phyloP scores from a whole-genome alignment of 1,140 invertebrate species.

The Anadara kagoshimensis region DNA sequence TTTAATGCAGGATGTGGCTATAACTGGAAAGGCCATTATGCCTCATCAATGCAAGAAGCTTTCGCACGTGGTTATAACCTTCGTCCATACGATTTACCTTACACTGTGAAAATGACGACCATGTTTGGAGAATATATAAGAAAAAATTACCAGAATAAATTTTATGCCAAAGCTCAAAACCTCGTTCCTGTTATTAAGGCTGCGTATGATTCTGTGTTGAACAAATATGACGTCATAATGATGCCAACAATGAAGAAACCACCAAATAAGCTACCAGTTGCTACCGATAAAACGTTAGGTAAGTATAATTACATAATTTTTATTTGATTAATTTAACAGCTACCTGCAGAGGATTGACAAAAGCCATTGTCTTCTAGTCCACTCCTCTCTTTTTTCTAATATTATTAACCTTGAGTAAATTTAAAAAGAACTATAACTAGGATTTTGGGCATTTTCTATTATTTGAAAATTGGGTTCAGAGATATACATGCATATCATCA shows the following conservation, averaged over 20 bases:
- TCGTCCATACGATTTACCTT: slow-evolving; percentile 10
- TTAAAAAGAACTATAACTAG: no score
- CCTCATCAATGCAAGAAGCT: slow-evolving; percentile 14
- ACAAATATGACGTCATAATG: slow-evolving; percentile 29
- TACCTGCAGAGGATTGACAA: no score
- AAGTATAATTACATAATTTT: no score
- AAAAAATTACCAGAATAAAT: slow-evolving; percentile 32
- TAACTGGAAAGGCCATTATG: slow-evolving; percentile 28
- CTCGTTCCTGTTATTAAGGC: slow-evolving; percentile 4
- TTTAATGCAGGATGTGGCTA: slow-evolving; percentile 15
- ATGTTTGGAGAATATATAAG: slow-evolving; percentile 24
- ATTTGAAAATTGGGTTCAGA: no score
- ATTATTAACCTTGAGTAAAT: no score
- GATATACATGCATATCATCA: no score
- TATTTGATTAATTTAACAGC: no score
- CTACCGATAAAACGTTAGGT: not conserved
- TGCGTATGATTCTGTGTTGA: slow-evolving; percentile 26
- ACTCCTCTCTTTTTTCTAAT: no score
- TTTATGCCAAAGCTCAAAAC: slow-evolving; percentile 35
- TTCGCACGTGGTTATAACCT: slow-evolving; percentile 5
- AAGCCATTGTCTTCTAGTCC: no score
- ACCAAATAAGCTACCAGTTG: slow-evolving; percentile 16
- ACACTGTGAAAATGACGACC: slow-evolving; percentile 7
- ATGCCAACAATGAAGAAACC: slow-evolving; percentile 31
- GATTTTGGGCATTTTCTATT: no score